phyloP scores from a whole-genome alignment of 2,888 invertebrate genomes.

The Sialis fuliginosa region DNA sequence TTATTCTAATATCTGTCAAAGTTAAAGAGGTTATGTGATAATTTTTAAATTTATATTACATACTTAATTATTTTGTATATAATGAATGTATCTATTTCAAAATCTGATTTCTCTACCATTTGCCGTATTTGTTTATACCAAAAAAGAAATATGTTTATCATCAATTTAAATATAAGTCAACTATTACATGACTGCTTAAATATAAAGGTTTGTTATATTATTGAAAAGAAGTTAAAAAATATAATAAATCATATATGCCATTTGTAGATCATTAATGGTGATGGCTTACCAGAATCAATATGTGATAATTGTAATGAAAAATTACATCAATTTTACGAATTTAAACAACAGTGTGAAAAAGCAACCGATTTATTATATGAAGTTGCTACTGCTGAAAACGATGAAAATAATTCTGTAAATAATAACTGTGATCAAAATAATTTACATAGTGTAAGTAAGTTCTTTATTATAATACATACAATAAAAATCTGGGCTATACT shows the following conservation, averaged over 20 bases:
- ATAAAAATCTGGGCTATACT: too few relatives aligned
- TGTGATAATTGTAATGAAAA: slow-evolving; percentile 1
- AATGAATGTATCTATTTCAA: background rate
- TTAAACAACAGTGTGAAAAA: slow-evolving; percentile 1
- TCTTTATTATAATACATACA: too few relatives aligned
- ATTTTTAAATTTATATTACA: too few relatives aligned
- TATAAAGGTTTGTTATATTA: background rate
- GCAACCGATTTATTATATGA: background rate
- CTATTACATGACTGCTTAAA: background rate
- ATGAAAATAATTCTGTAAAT: background rate
- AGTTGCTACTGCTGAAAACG: background rate
- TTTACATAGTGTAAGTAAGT: too few relatives aligned
- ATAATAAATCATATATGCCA: background rate
- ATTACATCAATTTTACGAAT: slow-evolving; percentile 1
- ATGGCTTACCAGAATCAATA: slow-evolving; percentile 1
- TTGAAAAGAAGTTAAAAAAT: background rate
- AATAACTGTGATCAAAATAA: too few relatives aligned
- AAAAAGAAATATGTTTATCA: background rate
- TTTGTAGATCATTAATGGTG: background rate
- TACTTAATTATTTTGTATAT: too few relatives aligned
- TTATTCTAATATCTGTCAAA: too few relatives aligned
- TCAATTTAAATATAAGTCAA: background rate
- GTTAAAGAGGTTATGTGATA: too few relatives aligned
- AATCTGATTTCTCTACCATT: background rate
- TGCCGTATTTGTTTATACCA: slow-evolving; percentile 1